phyloP scores from a whole-genome alignment of 2,113 vertebrate species.

The Phalacrocorax brasilianus region DNA sequence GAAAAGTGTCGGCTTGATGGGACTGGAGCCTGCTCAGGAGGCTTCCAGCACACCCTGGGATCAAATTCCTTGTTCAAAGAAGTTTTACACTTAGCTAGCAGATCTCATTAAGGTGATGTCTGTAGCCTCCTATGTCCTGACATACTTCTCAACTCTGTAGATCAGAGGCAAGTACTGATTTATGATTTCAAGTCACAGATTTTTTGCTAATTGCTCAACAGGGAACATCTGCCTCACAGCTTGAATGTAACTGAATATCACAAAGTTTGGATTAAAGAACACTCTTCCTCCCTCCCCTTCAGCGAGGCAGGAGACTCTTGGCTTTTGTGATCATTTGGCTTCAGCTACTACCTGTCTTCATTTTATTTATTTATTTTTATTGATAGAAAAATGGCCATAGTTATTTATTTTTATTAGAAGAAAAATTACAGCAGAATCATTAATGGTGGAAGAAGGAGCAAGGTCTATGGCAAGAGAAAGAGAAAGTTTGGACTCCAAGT shows the following conservation, averaged over 20 bases:
- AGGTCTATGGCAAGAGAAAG: not conserved
- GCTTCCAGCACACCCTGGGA: not conserved
- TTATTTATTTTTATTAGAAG: not conserved
- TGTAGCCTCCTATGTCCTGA: not conserved
- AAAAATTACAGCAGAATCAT: not conserved
- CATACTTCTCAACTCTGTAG: not conserved
- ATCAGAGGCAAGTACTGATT: slow-evolving; percentile 1
- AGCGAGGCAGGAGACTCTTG: not conserved
- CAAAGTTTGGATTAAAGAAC: not conserved
- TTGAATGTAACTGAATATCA: not conserved
- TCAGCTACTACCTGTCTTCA: not conserved
- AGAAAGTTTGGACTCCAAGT: not conserved
- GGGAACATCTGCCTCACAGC: slow-evolving; percentile 37
- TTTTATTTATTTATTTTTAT: not conserved
- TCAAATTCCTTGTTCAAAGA: not conserved
- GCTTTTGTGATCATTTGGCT: not conserved
- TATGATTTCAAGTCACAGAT: not conserved
- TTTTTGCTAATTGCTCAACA: slow-evolving; percentile 54
- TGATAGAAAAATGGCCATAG: not conserved
- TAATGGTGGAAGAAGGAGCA: not conserved
- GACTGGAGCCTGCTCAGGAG: not conserved
- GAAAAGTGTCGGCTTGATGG: not conserved
- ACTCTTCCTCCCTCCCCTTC: not conserved
- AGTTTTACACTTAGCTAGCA: not conserved
- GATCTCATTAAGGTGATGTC: slow-evolving; percentile 23